These are phyloP conservation scores for Rafetus swinhoei DNA, from an alignment of 2,113 vertebrate species.

Conservation along the genomic window DNA sequence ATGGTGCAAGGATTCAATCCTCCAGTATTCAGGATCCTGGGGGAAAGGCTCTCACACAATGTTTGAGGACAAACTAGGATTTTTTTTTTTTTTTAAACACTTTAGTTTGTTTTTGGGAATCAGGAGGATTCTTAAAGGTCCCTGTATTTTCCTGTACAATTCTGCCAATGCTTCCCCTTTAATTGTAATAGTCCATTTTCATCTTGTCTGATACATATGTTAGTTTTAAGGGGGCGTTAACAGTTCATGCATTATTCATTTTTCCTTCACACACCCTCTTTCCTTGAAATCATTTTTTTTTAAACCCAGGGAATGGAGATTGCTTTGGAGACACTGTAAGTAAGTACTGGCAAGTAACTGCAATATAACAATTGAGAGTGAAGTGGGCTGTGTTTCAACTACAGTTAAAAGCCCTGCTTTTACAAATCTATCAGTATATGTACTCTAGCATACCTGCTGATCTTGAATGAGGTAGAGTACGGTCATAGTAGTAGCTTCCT, in stretches of 20 bases:
- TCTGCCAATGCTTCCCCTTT: background rate
- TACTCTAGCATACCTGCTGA: background rate
- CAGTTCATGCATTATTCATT: rapidly evolving
- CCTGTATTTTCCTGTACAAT: background rate
- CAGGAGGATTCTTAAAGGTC: rapidly evolving
- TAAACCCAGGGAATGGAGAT: background rate
- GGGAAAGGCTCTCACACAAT: background rate
- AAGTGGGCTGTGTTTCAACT: background rate
- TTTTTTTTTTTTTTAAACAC: too few relatives aligned
- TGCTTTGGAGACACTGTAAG: background rate
- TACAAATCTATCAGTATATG: background rate
- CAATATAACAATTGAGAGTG: background rate
- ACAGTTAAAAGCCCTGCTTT: background rate
- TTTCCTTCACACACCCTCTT: rapidly evolving
- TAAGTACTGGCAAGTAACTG: background rate
- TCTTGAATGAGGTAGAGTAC: background rate
- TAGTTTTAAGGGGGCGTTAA: background rate
- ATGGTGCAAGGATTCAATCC: background rate
- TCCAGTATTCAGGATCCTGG: background rate
- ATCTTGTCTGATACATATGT: rapidly evolving
- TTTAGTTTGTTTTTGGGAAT: background rate
- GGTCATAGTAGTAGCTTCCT: background rate
- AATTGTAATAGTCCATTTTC: rapidly evolving
- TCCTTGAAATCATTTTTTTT: background rate
- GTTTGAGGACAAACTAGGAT: background rate